phyloP scores from a whole-genome alignment of 1,140 invertebrate species.

The Drosophila nasuta region DNA sequence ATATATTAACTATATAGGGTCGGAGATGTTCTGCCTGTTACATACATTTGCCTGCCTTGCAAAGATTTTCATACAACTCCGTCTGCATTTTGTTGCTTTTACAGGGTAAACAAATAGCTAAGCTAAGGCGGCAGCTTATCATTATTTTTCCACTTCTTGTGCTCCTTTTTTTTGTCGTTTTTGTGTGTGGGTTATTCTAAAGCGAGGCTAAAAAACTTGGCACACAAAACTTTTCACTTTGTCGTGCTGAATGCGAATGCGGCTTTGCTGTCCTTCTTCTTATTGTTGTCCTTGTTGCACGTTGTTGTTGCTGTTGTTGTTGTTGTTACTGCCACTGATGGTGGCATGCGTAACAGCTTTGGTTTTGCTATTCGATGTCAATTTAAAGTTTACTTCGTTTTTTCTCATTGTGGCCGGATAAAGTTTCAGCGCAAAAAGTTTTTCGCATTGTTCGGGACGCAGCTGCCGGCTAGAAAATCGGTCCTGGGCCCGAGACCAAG shows the following conservation, averaged over 20 bases:
- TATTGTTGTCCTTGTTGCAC: constrained; percentile 13
- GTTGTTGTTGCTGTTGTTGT: constrained; percentile 19
- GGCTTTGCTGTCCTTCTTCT: background rate
- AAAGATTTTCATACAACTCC: background rate
- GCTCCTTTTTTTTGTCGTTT: constrained; percentile 49
- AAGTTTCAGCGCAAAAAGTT: constrained; percentile 66
- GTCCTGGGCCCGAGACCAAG: background rate
- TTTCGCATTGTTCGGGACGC: constrained; percentile 36
- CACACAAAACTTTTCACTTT: constrained; percentile 73
- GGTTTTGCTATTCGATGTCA: constrained; percentile 75
- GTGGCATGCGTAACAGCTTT: constrained; percentile 55
- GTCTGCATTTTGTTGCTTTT: background rate
- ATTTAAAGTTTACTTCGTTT: constrained; percentile 72
- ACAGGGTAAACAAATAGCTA: constrained; percentile 1
- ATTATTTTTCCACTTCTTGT: constrained; percentile 8
- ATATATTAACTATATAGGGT: too few species aligned
- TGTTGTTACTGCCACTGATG: constrained; percentile 10
- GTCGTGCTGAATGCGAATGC: constrained; percentile 51
- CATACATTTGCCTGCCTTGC: too few species aligned
- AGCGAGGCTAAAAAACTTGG: constrained; percentile 43
- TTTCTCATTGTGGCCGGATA: constrained; percentile 51
- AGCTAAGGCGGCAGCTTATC: constrained; percentile 27
- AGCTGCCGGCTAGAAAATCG: constrained; percentile 12
- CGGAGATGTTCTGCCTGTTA: too few species aligned
- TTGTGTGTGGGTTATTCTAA: constrained; percentile 33